Evolutionary conservation across 2,113 vertebrate genomes (phyloP).

Genomic region (Ammodytes dubius): DNA sequence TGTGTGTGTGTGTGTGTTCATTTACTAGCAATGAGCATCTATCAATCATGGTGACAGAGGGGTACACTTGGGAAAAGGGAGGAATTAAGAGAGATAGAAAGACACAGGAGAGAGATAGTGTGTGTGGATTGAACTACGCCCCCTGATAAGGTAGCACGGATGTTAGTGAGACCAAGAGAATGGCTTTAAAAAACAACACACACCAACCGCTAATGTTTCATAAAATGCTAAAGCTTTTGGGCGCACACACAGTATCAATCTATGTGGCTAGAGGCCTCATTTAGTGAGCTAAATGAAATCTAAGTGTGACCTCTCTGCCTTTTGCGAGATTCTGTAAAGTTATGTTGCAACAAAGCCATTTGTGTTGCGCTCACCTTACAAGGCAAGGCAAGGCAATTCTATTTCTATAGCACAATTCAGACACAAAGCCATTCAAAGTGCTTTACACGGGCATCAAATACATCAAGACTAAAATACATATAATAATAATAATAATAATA

Average conservation of each 20-base stretch:
- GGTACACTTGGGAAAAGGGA: constrained; percentile 65
- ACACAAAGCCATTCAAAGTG: too few relatives aligned
- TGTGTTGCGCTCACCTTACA: constrained; percentile 56
- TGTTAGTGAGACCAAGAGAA: constrained; percentile 3
- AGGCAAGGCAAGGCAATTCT: too few relatives aligned
- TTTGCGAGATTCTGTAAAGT: neutral
- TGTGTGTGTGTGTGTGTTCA: constrained; percentile 67
- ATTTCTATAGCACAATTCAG: too few relatives aligned
- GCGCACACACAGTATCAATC: constrained; percentile 71
- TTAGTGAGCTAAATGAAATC: constrained; percentile 66
- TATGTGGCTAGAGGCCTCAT: constrained; percentile 68
- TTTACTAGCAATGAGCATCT: constrained; percentile 79
- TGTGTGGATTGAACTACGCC: constrained; percentile 59
- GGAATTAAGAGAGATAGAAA: constrained; percentile 53
- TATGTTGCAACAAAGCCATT: constrained; percentile 56
- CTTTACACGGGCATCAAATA: too few relatives aligned
- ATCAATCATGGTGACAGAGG: constrained; percentile 83
- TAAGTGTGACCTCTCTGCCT: constrained; percentile 56
- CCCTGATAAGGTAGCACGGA: constrained; percentile 55
- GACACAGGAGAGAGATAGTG: constrained; percentile 49
- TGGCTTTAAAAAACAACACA: constrained; percentile 55
- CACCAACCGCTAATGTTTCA: constrained; percentile 61
- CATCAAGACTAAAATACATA: too few relatives aligned
- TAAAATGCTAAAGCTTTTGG: constrained; percentile 47
- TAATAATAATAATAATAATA: too few relatives aligned